Base-by-base conservation (phyloP, 2,797 vertebrate genomes). In the Eulemur coronatus region DNA sequence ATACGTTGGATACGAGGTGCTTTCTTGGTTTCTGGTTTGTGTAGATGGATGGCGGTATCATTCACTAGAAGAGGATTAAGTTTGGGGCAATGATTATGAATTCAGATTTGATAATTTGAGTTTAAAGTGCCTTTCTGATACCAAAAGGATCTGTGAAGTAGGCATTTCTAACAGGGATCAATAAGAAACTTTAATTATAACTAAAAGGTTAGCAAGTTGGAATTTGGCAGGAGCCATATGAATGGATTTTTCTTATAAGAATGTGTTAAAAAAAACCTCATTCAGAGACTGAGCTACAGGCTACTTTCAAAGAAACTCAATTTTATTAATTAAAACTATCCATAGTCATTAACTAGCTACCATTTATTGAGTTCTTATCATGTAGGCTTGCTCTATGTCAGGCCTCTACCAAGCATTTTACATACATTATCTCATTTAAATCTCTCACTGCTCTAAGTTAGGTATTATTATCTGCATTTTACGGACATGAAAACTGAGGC, bases 251-350 rank as follows among this genome's bases (percentile, higher is more conserved):
- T 93, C 94, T 96, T 94, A 94, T 84, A 92, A 93, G 84, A 91
- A 94, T 96, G 87, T 96, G 93, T 92, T 96, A 92, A 96, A 96
- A 96, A 97, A 96, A 97, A 86, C 72, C 43, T 96, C 38, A 84
- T 73, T 91, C 79, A 72, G 81, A 95, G n/a, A 63, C 76, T 93
- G 84, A 96, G 91, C 89, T 96, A 94, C 41, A 89, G 84, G 91
- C 81, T 94, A 88, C 73, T 97, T 94, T 63, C 78, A 95, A 96
- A 81, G 87, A 91, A 96, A 95, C 57, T 97, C 88, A 96, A 94
- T 98, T 97, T 97, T 95, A 96, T 97, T 92, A 96, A 96, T 96
- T 97, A 96, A 93, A 97, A 88, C 30, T 79, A 85, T 46, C 75
- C 20, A 91, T 95, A 80, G 78, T 95, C 88, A 94, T 95, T 96